Conservation (phyloP, 2,113 vertebrate species). For the Chrysemys picta region DNA sequence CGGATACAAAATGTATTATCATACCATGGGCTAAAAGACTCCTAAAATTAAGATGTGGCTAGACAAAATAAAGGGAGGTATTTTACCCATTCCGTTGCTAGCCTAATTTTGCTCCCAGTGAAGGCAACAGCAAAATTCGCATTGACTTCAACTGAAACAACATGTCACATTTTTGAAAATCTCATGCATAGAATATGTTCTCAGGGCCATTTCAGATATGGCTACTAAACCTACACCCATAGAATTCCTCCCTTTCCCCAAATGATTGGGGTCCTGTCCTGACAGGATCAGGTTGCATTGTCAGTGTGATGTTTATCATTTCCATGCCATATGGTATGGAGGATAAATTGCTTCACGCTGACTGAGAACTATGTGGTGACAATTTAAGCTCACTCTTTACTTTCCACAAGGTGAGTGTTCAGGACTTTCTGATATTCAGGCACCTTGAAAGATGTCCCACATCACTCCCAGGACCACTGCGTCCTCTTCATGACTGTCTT, state of each 20-base stretch:
- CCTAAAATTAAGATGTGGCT: too few relatives aligned
- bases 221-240: background rate
- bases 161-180: background rate
- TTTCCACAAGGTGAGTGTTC: background rate
- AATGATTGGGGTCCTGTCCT: background rate
- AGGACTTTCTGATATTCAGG: background rate
- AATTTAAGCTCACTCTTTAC: background rate
- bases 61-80: accelerated
- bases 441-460: background rate
- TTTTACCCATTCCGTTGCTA: background rate
- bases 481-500: too few relatives aligned
- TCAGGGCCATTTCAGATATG: background rate
- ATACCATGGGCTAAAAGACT: too few relatives aligned
- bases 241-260: background rate
- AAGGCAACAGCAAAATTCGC: background rate
- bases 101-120: accelerated
- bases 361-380: background rate
- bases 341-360: background rate
- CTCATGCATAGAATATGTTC: background rate
- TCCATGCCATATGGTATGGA: accelerated
- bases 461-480: too few relatives aligned
- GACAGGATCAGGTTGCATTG: background rate
- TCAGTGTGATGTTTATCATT: background rate
- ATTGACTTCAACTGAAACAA: background rate
- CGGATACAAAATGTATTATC: too few relatives aligned